Conservation (phyloP, 2,888 invertebrate species). For the Ellobium chinense region DNA sequence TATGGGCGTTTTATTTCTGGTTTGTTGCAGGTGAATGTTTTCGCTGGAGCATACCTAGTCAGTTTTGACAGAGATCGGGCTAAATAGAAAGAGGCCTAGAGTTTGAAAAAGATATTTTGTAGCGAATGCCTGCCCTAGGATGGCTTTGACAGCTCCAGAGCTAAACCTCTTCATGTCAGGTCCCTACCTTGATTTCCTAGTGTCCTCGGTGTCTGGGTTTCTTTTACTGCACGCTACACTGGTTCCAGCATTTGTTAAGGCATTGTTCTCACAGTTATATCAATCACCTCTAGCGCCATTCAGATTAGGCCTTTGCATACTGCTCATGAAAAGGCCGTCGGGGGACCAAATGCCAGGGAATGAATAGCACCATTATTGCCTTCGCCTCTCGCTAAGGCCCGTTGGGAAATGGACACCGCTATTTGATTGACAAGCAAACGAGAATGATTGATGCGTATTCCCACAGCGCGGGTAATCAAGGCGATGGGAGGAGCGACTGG, state of each 20-base stretch:
- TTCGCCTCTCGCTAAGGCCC: constrained; percentile 14
- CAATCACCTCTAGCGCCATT: constrained; percentile 36
- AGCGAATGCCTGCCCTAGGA: background rate
- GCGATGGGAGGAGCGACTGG: constrained; percentile 62
- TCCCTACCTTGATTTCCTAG: background rate
- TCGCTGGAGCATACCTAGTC: background rate
- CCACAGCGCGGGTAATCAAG: constrained; percentile 37
- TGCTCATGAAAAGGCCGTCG: constrained; percentile 43
- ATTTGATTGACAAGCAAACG: constrained; percentile 68
- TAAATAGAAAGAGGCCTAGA: background rate
- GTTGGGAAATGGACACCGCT: constrained; percentile 15
- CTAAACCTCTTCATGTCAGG: background rate
- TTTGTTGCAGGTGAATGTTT: constrained; percentile 30
- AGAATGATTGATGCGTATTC: constrained; percentile 66
- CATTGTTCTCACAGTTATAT: constrained; percentile 41
- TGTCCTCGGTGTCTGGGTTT: background rate
- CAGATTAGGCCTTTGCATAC: constrained; percentile 41
- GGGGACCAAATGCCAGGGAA: constrained; percentile 35
- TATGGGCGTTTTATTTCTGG: constrained; percentile 27
- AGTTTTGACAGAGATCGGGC: background rate
- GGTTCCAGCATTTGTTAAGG: constrained; percentile 26
- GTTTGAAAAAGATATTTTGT: background rate
- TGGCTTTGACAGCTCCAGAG: background rate
- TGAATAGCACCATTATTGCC: constrained; percentile 51
- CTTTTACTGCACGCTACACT: constrained; percentile 14